These are phyloP conservation scores for Alca torda DNA, from an alignment of 2,797 vertebrate species.

Conservation along the genomic window DNA sequence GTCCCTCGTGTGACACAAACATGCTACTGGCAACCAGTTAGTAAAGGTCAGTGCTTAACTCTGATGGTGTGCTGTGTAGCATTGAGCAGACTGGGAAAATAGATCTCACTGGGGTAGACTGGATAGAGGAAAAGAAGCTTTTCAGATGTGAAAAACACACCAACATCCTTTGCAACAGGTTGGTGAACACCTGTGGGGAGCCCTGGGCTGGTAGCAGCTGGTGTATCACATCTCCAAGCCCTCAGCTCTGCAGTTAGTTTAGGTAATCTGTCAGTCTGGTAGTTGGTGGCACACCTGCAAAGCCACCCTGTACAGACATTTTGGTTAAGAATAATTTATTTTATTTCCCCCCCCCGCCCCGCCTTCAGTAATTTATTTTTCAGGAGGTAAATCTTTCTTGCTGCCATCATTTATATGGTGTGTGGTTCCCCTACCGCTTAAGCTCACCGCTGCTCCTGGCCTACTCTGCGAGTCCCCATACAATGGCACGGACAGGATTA, in stretches of 20 bases:
- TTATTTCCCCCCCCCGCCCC: neutral
- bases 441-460: neutral
- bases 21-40: neutral
- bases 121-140: neutral
- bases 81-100: neutral
- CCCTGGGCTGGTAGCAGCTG: neutral
- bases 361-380: neutral
- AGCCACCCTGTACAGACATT: neutral
- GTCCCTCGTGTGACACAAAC: neutral
- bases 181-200: neutral
- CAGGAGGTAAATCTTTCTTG: neutral
- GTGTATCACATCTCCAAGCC: neutral
- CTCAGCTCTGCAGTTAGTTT: neutral
- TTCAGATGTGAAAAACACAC: neutral
- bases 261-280: neutral
- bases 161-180: neutral
- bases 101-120: neutral
- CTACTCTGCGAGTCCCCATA: neutral
- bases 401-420: neutral
- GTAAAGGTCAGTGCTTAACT: slow-evolving; percentile 22
- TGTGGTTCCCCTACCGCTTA: neutral
- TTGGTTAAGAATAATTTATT: neutral
- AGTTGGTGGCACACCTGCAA: neutral
- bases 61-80: neutral
- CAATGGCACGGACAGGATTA: neutral